These are phyloP conservation scores for Phaedon cochleariae DNA, from an alignment of 2,888 invertebrate genomes.

Conservation along the genomic window DNA sequence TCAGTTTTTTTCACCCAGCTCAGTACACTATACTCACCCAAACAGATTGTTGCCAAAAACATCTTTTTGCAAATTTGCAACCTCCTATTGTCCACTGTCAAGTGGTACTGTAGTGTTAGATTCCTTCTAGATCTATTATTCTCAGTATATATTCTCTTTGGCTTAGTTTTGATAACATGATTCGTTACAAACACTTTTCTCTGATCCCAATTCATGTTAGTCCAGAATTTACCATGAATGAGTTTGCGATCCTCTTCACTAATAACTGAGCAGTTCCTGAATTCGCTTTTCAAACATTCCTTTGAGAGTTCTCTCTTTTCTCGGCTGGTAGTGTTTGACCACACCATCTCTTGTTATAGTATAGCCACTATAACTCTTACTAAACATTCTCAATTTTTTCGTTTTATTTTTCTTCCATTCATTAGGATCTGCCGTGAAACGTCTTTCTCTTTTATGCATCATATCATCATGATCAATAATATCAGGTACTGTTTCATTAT, in stretches of 20 bases:
- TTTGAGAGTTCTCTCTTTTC: constrained; percentile 12
- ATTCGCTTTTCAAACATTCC: constrained; percentile 11
- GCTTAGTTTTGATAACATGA: constrained; percentile 7
- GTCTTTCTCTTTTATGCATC: constrained; percentile 12
- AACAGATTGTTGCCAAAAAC: constrained; percentile 8
- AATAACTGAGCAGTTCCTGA: constrained; percentile 5
- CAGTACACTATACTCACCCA: constrained; percentile 11
- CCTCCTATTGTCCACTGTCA: background rate
- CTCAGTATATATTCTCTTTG: constrained; percentile 9
- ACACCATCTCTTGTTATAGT: constrained; percentile 8
- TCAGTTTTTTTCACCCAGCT: constrained; percentile 8
- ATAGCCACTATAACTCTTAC: constrained; percentile 9
- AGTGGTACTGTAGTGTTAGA: constrained; percentile 8
- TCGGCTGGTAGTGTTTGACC: constrained; percentile 8
- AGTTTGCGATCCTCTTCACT: constrained; percentile 5
- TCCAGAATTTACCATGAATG: constrained; percentile 11
- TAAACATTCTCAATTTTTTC: constrained; percentile 14
- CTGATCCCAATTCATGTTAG: constrained; percentile 12
- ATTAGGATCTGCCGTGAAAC: constrained; percentile 11
- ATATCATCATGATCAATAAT: constrained; percentile 7
- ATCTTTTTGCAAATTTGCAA: constrained; percentile 10
- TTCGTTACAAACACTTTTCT: constrained; percentile 4
- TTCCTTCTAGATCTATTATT: constrained; percentile 6
- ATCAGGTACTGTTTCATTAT: background rate
- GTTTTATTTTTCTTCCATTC: constrained; percentile 13